Base-by-base conservation (phyloP, 1,140 invertebrate species). In the Radopholus similis region DNA sequence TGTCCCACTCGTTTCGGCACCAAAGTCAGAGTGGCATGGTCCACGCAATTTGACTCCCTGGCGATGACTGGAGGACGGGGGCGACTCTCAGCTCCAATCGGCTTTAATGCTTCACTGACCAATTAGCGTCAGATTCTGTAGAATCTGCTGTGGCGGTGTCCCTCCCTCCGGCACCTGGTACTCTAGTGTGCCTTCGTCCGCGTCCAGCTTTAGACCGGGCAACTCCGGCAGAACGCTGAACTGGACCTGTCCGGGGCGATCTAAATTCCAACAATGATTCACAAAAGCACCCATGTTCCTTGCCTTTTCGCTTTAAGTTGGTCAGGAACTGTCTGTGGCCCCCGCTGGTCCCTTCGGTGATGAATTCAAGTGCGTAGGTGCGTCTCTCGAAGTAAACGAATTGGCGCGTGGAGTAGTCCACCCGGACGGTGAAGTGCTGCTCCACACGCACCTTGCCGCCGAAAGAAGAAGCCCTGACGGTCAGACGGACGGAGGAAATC, bases 291-390 rank as follows among this genome's bases (percentile, higher is more conserved):
- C 66, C 18, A 49, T n/a, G 0, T 2, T 13, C 5, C 59, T 6
- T 9, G 72, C 68, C 70, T 8, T 18, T 15, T 37, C 59, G 49
- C 34, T 76, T 77, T 23, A 76, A 77, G 32, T 72, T 70, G 13
- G 49, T 18, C 9, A 72, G 13, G 32, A 64, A 51, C 30, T 51
- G 47, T 3, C 30, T 21, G 23, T 21, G 28, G 38, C 40, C 38
- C 69, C 38, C 26, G 35, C 47, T 1, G 32, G 47, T 11, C 30
- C 42, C 55, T 9, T 42, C 75, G 26, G 26, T 32, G 9, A 55
- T 28, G 23, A 72, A 18, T 35, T 73, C 76, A 47, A 75, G 49
- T 5, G 71, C 15, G 34, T 28, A 73, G 13, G 23, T 21, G 9
- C 21, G 28, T 28, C 58, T 42, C 5, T 21, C 28, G 34, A 74